These are phyloP conservation scores for Phainopepla nitens DNA, from an alignment of 2,113 vertebrate genomes.

Conservation along the genomic window DNA sequence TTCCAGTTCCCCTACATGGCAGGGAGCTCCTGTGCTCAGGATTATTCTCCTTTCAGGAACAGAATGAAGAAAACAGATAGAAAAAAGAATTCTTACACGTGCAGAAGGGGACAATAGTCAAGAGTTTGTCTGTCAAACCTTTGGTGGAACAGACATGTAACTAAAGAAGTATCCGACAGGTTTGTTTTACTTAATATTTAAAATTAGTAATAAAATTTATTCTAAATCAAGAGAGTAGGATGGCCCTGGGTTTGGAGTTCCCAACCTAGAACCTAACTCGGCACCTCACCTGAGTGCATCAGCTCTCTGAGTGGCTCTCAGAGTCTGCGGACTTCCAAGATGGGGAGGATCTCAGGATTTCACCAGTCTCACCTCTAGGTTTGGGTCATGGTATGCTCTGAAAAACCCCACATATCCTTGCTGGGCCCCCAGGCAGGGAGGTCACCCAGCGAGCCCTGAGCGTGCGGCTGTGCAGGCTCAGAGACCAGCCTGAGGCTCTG, in stretches of 20 bases:
- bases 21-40: neutral
- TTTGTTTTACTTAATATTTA: neutral
- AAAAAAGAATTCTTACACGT: neutral
- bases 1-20: neutral
- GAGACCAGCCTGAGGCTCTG: neutral
- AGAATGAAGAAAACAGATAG: neutral
- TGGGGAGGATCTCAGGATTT: neutral
- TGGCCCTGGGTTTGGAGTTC: neutral
- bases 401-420: rapidly evolving
- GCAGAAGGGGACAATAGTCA: neutral
- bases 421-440: neutral
- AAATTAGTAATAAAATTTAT: neutral
- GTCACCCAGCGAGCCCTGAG: rapidly evolving
- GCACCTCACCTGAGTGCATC: neutral
- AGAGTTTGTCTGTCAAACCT: neutral
- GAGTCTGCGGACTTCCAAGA: neutral
- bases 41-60: neutral
- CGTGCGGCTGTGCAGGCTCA: rapidly evolving
- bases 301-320: neutral
- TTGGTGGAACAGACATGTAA: neutral
- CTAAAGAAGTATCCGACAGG: neutral
- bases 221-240: neutral
- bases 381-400: rapidly evolving
- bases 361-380: neutral
- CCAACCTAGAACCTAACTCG: rapidly evolving